Conservation (phyloP, 1,140 invertebrate genomes). For the Nymphalis io region DNA sequence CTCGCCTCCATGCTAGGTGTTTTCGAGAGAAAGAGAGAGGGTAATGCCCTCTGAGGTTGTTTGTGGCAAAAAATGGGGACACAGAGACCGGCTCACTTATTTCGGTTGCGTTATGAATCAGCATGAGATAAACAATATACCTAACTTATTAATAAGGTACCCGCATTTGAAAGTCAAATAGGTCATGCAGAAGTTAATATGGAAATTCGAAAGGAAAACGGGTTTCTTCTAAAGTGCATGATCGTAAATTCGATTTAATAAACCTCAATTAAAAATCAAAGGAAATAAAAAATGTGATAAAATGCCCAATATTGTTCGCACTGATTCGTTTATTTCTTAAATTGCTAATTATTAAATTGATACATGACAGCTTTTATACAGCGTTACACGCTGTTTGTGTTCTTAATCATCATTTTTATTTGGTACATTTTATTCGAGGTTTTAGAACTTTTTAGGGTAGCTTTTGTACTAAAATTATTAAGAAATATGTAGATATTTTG, state of each 20-base stretch:
- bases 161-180: constrained; percentile 42
- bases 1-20: constrained; percentile 63
- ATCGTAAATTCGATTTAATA: constrained; percentile 20
- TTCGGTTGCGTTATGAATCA: constrained; percentile 75
- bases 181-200: constrained; percentile 38
- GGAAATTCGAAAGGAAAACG: constrained; percentile 30
- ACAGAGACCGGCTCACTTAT: constrained; percentile 73
- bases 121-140: constrained; percentile 71
- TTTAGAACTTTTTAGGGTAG: no score
- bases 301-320: constrained; percentile 8
- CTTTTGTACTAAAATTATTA: no score
- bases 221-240: constrained; percentile 7
- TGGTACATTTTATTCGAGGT: no score
- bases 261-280: constrained; percentile 12
- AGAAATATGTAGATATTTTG: no score
- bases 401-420: no score
- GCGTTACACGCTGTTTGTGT: no score
- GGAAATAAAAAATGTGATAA: constrained; percentile 17
- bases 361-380: no score
- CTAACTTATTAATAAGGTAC: constrained; percentile 49
- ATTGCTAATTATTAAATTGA: no score
- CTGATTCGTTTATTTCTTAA: not conserved
- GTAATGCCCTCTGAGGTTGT: constrained; percentile 76
- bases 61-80: constrained; percentile 79
- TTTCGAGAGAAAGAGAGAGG: constrained; percentile 71